Conservation (phyloP, 2,888 invertebrate species). For the Catocala sponsa region DNA sequence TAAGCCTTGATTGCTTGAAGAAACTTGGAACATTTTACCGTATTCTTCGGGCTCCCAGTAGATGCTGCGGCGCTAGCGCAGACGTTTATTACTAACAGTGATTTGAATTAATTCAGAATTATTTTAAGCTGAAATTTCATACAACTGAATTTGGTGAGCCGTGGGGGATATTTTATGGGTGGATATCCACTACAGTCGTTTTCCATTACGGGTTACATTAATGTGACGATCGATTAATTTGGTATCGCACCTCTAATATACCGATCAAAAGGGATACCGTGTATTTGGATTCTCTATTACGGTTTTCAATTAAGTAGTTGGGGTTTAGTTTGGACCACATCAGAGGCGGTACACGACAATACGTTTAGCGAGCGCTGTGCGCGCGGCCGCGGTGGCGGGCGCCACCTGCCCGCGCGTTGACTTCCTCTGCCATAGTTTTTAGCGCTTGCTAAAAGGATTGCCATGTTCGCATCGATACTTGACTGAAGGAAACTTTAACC, state of each 20-base stretch:
- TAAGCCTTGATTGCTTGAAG: constrained; percentile 88
- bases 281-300: constrained; percentile 81
- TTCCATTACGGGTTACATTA: constrained; percentile 63
- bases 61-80: constrained; percentile 82
- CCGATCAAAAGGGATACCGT: constrained; percentile 81
- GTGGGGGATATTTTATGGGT: constrained; percentile 36
- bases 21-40: constrained; percentile 88
- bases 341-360: constrained; percentile 82
- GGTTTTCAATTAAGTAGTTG: constrained; percentile 86
- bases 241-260: constrained; percentile 70
- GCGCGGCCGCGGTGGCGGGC: constrained; percentile 59
- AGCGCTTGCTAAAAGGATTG: constrained; percentile 84
- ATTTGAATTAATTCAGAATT: constrained; percentile 82
- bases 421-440: constrained; percentile 79
- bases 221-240: constrained; percentile 69
- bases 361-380: constrained; percentile 72
- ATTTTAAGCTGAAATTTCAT: constrained; percentile 60
- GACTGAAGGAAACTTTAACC: constrained; percentile 58
- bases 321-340: constrained; percentile 80
- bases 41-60: constrained; percentile 86
- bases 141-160: constrained; percentile 47
- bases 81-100: constrained; percentile 83
- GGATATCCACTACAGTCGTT: constrained; percentile 53
- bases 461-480: constrained; percentile 81
- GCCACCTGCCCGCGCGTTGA: constrained; percentile 70